Evolutionary conservation across 2,797 vertebrate species (phyloP).

Genomic region (Benthosema pterotum): DNA sequence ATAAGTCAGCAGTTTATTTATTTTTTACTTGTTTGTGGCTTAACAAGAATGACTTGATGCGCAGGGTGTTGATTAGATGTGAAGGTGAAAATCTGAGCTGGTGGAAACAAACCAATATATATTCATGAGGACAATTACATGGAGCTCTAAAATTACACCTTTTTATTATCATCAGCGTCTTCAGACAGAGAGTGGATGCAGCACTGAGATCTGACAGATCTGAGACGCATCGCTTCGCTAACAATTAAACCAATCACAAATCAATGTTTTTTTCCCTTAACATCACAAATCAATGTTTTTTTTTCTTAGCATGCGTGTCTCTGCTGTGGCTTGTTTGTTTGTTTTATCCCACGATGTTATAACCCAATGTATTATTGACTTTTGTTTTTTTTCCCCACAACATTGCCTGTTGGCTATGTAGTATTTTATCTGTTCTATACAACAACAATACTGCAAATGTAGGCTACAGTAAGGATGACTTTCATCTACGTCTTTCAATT

Average conservation of each 20-base stretch:
- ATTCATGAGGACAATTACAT: constrained; percentile 83
- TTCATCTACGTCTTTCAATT: too few species aligned
- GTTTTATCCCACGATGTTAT: too few species aligned
- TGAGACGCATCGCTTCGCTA: constrained; percentile 60
- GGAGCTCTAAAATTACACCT: constrained; percentile 70
- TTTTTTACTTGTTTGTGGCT: constrained; percentile 47
- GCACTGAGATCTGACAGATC: constrained; percentile 65
- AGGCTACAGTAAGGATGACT: too few species aligned
- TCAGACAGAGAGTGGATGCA: constrained; percentile 47
- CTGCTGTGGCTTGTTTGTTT: too few species aligned
- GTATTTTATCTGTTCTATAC: neutral
- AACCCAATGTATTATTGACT: too few species aligned
- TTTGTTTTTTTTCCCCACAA: neutral
- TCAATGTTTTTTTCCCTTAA: too few species aligned
- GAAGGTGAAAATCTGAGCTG: constrained; percentile 75
- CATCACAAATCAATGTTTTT: constrained; percentile 41
- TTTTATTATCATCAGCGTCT: constrained; percentile 62
- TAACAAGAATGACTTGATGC: constrained; percentile 58
- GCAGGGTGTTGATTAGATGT: constrained; percentile 78
- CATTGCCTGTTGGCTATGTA: constrained; percentile 13
- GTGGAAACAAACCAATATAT: constrained; percentile 78
- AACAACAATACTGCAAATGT: too few species aligned
- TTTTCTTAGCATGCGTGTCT: constrained; percentile 34
- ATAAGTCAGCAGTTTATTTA: constrained; percentile 65
- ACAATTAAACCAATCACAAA: constrained; percentile 58